Percentiles rank a stretch among this genome's conserved stretches.
These are phyloP conservation scores for Alectoris magna DNA, from an alignment of 2,797 vertebrate species.

Conservation along the genomic window DNA sequence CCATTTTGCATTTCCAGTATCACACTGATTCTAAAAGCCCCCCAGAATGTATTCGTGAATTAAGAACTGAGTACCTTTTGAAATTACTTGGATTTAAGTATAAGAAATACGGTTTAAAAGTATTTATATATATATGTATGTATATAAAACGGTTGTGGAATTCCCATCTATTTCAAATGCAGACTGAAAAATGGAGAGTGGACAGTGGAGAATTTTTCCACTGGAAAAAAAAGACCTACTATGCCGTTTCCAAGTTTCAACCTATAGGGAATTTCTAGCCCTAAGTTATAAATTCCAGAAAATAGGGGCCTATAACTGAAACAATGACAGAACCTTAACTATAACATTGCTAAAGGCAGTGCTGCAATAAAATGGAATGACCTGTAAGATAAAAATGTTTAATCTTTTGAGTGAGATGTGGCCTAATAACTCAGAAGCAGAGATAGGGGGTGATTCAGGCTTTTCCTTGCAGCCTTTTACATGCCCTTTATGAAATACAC, in stretches of 20 bases:
- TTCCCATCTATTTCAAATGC: constrained; percentile 10
- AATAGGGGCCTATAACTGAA: constrained; percentile 71
- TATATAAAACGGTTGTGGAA: background rate
- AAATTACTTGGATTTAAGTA: constrained; percentile 14
- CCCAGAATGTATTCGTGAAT: background rate
- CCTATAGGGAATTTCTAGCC: constrained; percentile 63
- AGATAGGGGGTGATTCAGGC: constrained; percentile 25
- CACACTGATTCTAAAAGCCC: constrained; percentile 6
- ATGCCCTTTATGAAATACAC: constrained; percentile 57
- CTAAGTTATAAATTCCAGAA: constrained; percentile 76
- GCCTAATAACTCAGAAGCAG: constrained; percentile 62
- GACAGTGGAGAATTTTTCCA: background rate
- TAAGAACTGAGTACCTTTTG: constrained; percentile 1
- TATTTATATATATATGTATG: background rate
- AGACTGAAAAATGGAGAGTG: background rate
- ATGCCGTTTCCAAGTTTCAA: constrained; percentile 62
- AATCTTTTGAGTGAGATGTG: constrained; percentile 75
- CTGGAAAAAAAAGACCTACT: constrained; percentile 43
- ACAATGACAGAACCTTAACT: constrained; percentile 70
- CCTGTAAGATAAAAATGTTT: constrained; percentile 72
- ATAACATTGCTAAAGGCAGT: constrained; percentile 53
- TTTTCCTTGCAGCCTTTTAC: constrained; percentile 27
- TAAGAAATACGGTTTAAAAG: constrained; percentile 35
- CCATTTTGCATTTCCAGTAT: background rate
- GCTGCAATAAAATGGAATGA: constrained; percentile 66